phyloP scores from a whole-genome alignment of 53 echinoderm and acorn worm species.

The Patiria pectinifera region DNA sequence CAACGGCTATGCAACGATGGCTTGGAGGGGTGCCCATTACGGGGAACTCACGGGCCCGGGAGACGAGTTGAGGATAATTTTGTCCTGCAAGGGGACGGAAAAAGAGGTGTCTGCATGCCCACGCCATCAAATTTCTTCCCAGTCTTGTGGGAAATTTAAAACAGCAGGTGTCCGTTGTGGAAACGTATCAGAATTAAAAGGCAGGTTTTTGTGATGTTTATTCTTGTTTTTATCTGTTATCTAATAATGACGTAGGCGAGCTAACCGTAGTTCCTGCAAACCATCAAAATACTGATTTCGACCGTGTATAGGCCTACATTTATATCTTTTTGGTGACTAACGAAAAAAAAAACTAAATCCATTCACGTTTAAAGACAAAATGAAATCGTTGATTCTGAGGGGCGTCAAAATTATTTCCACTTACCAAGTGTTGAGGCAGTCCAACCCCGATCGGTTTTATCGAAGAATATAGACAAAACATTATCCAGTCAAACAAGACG shows the following conservation, averaged over 20 bases:
- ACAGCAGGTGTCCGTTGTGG: slow-evolving; percentile 43
- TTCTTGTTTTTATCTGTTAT: background rate
- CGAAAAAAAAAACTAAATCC: too few species aligned
- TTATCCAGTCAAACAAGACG: too few species aligned
- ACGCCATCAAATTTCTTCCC: slow-evolving; percentile 4
- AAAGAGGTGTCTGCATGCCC: slow-evolving; percentile 3
- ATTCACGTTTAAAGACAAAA: too few species aligned
- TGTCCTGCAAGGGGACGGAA: slow-evolving; percentile 19
- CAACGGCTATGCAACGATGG: slow-evolving; percentile 39
- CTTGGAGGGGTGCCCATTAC: slow-evolving; percentile 38
- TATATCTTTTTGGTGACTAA: too few species aligned
- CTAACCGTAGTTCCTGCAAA: too few species aligned
- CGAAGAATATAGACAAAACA: too few species aligned
- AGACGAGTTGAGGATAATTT: background rate
- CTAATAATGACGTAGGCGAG: background rate
- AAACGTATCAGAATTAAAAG: slow-evolving; percentile 8
- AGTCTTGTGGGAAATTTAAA: slow-evolving; percentile 12
- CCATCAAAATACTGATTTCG: too few species aligned
- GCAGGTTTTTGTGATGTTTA: background rate
- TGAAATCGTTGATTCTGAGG: too few species aligned
- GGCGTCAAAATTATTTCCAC: too few species aligned
- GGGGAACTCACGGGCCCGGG: slow-evolving; percentile 8
- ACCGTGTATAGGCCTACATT: too few species aligned
- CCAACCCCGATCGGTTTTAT: too few species aligned
- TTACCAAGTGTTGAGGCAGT: too few species aligned